phyloP scores from a whole-genome alignment of 2,113 vertebrate genomes.

The Columba livia region DNA sequence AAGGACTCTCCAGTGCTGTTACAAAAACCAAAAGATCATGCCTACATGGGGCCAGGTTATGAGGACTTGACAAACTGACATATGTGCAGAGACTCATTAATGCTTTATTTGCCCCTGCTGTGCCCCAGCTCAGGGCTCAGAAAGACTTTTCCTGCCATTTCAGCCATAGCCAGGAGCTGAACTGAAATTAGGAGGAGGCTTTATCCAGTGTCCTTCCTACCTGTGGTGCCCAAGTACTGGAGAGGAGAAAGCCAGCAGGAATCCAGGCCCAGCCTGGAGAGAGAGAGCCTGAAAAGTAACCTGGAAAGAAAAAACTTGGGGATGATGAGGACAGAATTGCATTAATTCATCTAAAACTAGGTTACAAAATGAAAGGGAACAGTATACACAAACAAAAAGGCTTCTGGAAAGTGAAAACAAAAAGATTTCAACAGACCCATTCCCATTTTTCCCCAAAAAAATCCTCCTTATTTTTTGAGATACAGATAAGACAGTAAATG shows the following conservation, averaged over 20 bases:
- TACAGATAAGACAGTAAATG: not conserved
- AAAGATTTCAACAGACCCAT: not conserved
- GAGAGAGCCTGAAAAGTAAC: not conserved
- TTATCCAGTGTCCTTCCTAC: not conserved
- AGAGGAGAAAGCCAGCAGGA: not conserved
- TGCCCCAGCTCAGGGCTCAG: not conserved
- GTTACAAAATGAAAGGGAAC: not conserved
- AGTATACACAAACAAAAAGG: not conserved
- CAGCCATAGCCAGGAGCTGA: not conserved
- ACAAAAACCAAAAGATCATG: not conserved
- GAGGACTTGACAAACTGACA: not conserved
- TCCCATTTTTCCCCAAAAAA: rapidly evolving
- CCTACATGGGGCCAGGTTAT: not conserved
- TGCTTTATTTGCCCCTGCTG: not conserved
- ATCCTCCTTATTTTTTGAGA: not conserved
- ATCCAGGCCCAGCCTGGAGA: not conserved
- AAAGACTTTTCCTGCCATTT: not conserved
- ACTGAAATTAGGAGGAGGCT: not conserved
- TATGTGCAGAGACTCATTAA: not conserved
- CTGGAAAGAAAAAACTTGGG: not conserved
- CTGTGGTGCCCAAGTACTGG: no score
- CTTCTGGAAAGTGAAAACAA: not conserved
- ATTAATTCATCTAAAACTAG: not conserved
- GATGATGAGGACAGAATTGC: not conserved
- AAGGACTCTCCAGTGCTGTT: not conserved